Evolutionary conservation across 2,888 invertebrate genomes (phyloP), one percentile per base, ranked within the genome.

Genomic region (Acanthosepion esculentum): DNA sequence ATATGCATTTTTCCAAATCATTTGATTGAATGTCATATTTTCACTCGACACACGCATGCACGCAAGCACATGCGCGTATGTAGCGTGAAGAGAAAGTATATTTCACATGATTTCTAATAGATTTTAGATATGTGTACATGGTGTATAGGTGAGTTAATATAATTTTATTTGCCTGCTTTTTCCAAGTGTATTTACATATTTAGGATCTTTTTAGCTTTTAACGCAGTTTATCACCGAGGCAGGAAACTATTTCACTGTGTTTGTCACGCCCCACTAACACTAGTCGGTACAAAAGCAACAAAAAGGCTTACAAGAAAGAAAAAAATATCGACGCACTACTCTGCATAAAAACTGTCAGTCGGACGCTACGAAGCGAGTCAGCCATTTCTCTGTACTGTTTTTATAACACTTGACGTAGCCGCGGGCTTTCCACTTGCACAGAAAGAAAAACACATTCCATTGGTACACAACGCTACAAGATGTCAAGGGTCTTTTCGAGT

Each of bases 261-360:
- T 78, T 78, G 78, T 78, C 78, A 78, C 78, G 78, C 78, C n/a
- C 78, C 78, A 33, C 78, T 78, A 78, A 78, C 78, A 78, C 78
- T 23, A n/a, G 78, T 78, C n/a, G n/a, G 78, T 78, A 78, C 78
- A 78, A 78, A 78, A 78, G 78, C 78, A n/a, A 78, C n/a, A 78
- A n/a, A 78, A 78, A 78, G 23, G 12, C 78, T 78, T 15, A 78
- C 15, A n/a, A n/a, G 78, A n/a, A 12, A 33, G 78, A 15, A 15
- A 78, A n/a, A 78, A 78, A 33, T 15, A n/a, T 1, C n/a, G 78
- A n/a, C 78, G 12, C 12, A n/a, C n/a, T n/a, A 12, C n/a, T 78
- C 33, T 78, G 78, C 78, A 78, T 78, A 78, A 78, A 78, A 78
- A 18, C 15, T 78, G 78, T 7, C 78, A n/a, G 78, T 78, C 15